These are phyloP conservation scores for Syngnathus scovelli DNA, from an alignment of 2,113 vertebrate species.

Conservation along the genomic window DNA sequence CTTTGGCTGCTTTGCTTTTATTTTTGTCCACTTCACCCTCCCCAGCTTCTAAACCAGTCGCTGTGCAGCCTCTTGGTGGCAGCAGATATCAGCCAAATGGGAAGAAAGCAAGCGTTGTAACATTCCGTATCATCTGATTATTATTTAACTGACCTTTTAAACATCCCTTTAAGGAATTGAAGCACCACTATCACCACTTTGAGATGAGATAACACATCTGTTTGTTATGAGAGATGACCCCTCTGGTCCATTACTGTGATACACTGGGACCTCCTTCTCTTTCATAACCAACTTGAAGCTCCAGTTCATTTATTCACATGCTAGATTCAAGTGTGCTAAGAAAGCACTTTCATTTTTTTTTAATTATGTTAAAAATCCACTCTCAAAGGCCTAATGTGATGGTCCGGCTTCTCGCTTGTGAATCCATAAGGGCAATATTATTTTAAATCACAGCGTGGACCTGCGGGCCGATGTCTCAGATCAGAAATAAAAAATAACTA, in stretches of 20 bases:
- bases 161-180: conserved; percentile 17
- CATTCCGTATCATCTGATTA: background rate
- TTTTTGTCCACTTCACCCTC: background rate
- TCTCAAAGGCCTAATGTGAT: background rate
- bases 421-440: background rate
- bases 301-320: conserved; percentile 42
- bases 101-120: too few relatives aligned
- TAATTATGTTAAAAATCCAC: conserved; percentile 1
- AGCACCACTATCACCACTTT: background rate
- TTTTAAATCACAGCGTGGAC: conserved; percentile 16
- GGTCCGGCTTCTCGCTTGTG: background rate
- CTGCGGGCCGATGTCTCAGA: conserved; percentile 17
- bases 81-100: conserved; percentile 35
- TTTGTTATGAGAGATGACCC: conserved; percentile 34
- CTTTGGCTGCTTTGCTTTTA: background rate
- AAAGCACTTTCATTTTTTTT: conserved; percentile 8
- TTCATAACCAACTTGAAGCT: conserved; percentile 34
- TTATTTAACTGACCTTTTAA: conserved; percentile 17
- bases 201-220: conserved; percentile 1
- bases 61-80: conserved; percentile 52
- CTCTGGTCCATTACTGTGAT: conserved; percentile 26
- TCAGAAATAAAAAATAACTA: conserved; percentile 21
- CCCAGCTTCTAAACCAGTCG: background rate
- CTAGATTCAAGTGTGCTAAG: conserved; percentile 9
- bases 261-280: conserved; percentile 32